These are phyloP conservation scores for Penaeus japonicus DNA, from an alignment of 1,140 invertebrate species.

Conservation along the genomic window DNA sequence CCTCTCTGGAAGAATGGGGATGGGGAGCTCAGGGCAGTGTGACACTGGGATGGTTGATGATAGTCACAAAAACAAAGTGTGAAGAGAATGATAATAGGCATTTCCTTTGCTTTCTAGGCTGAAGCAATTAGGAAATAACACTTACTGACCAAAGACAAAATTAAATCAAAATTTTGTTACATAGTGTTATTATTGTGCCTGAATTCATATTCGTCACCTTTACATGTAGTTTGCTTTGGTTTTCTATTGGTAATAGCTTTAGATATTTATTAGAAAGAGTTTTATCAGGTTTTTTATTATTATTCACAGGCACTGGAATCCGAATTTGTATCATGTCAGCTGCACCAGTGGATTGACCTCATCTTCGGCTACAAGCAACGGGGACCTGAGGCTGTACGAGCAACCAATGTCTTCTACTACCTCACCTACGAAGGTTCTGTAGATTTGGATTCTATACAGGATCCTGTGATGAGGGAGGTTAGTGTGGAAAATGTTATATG, in stretches of 20 bases:
- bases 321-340: constrained; percentile 98
- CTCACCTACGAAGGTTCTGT: constrained; percentile 98
- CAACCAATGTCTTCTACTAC: constrained; percentile 99
- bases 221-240: too few species aligned
- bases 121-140: too few species aligned
- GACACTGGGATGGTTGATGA: background rate
- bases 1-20: too few species aligned
- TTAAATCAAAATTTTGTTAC: too few species aligned
- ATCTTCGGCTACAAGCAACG: constrained; percentile 99
- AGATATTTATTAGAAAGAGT: background rate
- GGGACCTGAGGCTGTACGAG: constrained; percentile 95
- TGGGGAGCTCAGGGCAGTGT: too few species aligned
- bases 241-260: background rate
- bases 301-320: constrained; percentile 87
- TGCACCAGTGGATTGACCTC: constrained; percentile 99
- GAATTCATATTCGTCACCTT: too few species aligned
- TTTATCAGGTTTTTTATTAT: background rate
- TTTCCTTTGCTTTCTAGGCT: too few species aligned
- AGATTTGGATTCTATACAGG: constrained; percentile 88
- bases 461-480: constrained; percentile 87
- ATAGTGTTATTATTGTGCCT: too few species aligned
- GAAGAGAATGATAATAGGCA: background rate
- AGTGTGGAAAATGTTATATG: too few species aligned
- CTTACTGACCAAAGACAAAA: too few species aligned
- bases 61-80: background rate